Evolutionary conservation across 2,888 invertebrate genomes (phyloP).

Genomic region (Watsonalla binaria): DNA sequence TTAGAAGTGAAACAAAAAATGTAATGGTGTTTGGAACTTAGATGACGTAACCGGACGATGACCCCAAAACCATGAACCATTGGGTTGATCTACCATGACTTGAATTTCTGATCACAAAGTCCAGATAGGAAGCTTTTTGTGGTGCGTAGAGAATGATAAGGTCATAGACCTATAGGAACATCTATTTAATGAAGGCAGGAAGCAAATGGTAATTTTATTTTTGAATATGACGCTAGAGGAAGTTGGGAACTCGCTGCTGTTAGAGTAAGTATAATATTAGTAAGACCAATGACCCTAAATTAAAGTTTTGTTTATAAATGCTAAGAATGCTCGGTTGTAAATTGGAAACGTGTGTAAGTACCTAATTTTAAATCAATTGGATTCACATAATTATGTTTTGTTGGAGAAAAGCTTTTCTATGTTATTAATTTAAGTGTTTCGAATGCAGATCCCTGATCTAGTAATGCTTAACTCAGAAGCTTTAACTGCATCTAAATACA

Average conservation of each 20-base stretch:
- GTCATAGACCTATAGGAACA: slow-evolving; percentile 24
- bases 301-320: background rate
- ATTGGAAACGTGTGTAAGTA: background rate
- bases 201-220: slow-evolving; percentile 3
- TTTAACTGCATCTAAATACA: slow-evolving; percentile 6
- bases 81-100: slow-evolving; percentile 46
- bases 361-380: too few relatives aligned
- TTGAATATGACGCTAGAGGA: slow-evolving; percentile 4
- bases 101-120: slow-evolving; percentile 37
- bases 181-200: slow-evolving; percentile 2
- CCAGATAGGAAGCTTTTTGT: slow-evolving; percentile 25
- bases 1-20: slow-evolving; percentile 47
- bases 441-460: background rate
- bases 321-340: background rate
- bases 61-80: slow-evolving; percentile 45
- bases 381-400: too few relatives aligned
- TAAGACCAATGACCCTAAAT: background rate
- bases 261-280: background rate
- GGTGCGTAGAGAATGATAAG: slow-evolving; percentile 17
- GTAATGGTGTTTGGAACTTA: slow-evolving; percentile 40
- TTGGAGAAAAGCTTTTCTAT: too few relatives aligned
- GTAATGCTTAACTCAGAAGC: slow-evolving; percentile 16
- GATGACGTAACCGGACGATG: slow-evolving; percentile 64
- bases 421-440: too few relatives aligned
- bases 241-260: slow-evolving; percentile 2